Evolutionary conservation across 2,113 vertebrate species (phyloP), one percentile per base, ranked within the genome.

Genomic region (Crotophaga sulcirostris): DNA sequence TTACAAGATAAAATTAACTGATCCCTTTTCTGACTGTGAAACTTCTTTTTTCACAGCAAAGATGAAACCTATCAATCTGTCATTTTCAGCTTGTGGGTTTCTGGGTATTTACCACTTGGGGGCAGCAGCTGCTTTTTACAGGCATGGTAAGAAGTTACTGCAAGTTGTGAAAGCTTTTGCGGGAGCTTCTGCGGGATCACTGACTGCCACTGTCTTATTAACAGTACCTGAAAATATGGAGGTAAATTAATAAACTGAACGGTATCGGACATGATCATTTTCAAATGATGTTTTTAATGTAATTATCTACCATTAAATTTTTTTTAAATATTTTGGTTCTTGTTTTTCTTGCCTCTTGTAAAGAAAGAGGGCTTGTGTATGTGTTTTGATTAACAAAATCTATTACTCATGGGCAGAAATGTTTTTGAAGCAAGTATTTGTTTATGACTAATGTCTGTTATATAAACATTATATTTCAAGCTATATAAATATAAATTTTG

Each of bases 51-150:
- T 84, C 20, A 16, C 97, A 97, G 98, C 84, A 49, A 94, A 36
- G 38, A 99, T 99, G 99, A 94, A 96, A 2, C 97, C 69, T 38
- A 84, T 99, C 96, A 99, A 99, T 93, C 40, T 99, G 94, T 99
- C 99, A 5, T 99, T 99, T 51, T 97, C 99, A 29, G 99, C 98
- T 0, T 98, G 98, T 96, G 99, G 99, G 13, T 99, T 99, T 97
- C 83, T 99, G 97, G 98, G 98, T 38, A 98, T 99, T 82, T 99
- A 99, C 98, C 99, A 99, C 92, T 97, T 99, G 97, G 99, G 99
- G 68, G 99, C 98, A 73, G 98, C 97, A 87, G 97, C 95, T 45
- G 99, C 99, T 45, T 84, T 99, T 31, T 92, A 97, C 92, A 98
- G 47, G 62, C 99, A 99, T n/a, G 98, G 99, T 33, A 84, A 91